Percentiles rank a stretch among this genome's conserved stretches.
phyloP scores from a whole-genome alignment of 2,113 vertebrate species.

The Turdus rufiventris region DNA sequence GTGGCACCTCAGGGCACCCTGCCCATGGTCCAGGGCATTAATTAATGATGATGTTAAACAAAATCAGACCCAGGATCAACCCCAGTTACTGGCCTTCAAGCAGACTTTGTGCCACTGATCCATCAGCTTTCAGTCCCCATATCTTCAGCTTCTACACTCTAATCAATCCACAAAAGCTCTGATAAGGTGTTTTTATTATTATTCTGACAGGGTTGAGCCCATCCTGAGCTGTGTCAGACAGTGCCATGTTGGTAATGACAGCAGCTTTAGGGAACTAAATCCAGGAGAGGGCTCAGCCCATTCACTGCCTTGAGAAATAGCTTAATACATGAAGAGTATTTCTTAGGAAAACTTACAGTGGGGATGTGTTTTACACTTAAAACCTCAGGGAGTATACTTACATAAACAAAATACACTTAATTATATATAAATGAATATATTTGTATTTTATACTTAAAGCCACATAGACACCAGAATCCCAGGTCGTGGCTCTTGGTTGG shows the following conservation, averaged over 20 bases:
- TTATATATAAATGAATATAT: not conserved
- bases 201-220: not conserved
- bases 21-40: rapidly evolving
- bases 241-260: not conserved
- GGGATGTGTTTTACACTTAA: not conserved
- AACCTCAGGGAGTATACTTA: not conserved
- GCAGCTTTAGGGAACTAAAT: not conserved
- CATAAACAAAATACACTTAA: not conserved
- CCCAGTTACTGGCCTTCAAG: not conserved
- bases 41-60: not conserved
- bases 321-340: not conserved
- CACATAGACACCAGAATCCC: not conserved
- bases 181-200: not conserved
- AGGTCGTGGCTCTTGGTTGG: not conserved
- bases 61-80: not conserved
- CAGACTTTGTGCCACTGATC: not conserved
- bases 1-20: not conserved
- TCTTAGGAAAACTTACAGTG: not conserved
- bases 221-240: not conserved
- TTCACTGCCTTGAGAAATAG: not conserved
- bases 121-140: not conserved
- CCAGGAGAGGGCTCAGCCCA: not conserved
- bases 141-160: not conserved
- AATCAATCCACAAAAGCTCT: not conserved
- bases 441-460: not conserved